phyloP scores from a whole-genome alignment of 2,113 vertebrate genomes.

The Melanocharis versteri region DNA sequence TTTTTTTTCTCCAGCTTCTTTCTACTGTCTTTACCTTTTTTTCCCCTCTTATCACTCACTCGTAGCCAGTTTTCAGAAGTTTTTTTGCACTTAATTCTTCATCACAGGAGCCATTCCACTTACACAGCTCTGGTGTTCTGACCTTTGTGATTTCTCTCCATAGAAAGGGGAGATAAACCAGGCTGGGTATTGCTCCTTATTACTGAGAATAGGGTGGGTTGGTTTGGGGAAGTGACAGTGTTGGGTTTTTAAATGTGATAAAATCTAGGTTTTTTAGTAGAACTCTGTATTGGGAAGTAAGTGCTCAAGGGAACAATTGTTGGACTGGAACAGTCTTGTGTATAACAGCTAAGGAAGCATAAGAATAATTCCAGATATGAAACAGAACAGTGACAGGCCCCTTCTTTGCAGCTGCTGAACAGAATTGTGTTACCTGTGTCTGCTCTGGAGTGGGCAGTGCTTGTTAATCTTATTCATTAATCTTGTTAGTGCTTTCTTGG shows the following conservation, averaged over 20 bases:
- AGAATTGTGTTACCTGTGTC: background rate
- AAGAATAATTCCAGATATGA: background rate
- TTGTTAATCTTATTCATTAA: background rate
- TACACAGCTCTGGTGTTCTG: background rate
- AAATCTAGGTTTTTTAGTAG: constrained; percentile 1
- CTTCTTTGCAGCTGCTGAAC: background rate
- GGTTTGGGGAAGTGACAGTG: background rate
- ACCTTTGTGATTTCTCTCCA: background rate
- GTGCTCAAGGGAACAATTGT: background rate
- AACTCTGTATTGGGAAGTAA: background rate
- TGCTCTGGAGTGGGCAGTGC: background rate
- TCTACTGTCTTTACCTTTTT: background rate
- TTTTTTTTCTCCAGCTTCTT: background rate
- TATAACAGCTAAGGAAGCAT: background rate
- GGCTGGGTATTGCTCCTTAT: background rate
- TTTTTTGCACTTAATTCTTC: background rate
- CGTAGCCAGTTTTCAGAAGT: background rate
- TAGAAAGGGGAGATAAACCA: background rate
- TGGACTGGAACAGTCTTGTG: background rate
- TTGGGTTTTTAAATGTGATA: background rate
- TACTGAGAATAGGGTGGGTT: background rate
- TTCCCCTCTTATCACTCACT: background rate
- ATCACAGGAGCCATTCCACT: background rate
- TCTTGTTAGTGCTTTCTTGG: background rate
- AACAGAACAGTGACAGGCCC: background rate